Evolutionary conservation across 2,113 vertebrate genomes (phyloP).

Genomic region (Ptilonorhynchus violaceus): DNA sequence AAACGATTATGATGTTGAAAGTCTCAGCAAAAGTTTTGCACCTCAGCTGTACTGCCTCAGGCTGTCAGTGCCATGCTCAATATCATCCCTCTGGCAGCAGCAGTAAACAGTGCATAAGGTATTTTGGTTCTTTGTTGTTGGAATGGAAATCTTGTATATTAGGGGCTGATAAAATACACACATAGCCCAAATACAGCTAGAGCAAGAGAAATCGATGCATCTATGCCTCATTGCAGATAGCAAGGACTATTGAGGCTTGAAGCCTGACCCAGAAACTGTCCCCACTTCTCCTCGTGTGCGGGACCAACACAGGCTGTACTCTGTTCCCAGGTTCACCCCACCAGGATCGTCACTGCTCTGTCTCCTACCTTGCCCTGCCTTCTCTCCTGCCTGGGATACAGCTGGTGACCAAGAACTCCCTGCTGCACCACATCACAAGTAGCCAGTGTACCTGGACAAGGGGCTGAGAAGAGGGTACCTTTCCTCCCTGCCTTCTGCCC

Average conservation of each 20-base stretch:
- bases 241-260: neutral
- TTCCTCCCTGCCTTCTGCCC: neutral
- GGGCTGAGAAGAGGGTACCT: neutral
- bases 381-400: neutral
- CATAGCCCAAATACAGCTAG: neutral
- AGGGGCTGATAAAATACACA: neutral
- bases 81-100: neutral
- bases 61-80: neutral
- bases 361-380: neutral
- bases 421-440: neutral
- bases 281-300: neutral
- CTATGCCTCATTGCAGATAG: neutral
- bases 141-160: neutral
- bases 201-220: neutral
- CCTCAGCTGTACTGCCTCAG: neutral
- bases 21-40: neutral
- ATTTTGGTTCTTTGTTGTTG: neutral
- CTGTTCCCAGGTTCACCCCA: neutral
- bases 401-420: neutral
- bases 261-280: neutral
- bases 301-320: neutral
- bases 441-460: neutral
- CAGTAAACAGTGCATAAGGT: neutral
- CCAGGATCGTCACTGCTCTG: neutral
- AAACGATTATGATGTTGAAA: accelerated